Evolutionary conservation across 1,140 invertebrate genomes (phyloP).

Genomic region (Ceratoteleas bidentatus): DNA sequence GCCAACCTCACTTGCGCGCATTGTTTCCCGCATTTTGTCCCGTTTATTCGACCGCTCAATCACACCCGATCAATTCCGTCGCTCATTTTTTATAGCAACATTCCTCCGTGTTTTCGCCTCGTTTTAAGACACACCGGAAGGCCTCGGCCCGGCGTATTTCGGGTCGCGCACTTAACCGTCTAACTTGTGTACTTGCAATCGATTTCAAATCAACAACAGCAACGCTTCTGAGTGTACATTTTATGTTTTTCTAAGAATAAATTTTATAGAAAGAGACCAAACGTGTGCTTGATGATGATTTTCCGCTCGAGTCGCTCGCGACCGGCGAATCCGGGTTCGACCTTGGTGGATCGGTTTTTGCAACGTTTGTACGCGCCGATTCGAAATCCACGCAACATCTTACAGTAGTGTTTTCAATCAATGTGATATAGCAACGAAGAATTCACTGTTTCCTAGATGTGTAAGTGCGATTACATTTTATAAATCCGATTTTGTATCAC

Average conservation of each 20-base stretch:
- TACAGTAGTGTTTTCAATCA: constrained; percentile 37
- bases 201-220: constrained; percentile 48
- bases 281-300: constrained; percentile 4
- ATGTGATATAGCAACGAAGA: constrained; percentile 51
- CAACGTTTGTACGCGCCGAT: constrained; percentile 31
- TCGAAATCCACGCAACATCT: constrained; percentile 35
- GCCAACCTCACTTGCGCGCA: too few species aligned
- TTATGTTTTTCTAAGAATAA: constrained; percentile 58
- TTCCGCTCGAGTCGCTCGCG: too few species aligned
- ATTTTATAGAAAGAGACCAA: constrained; percentile 46
- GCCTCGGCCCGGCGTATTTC: too few species aligned
- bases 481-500: constrained; percentile 38
- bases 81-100: constrained; percentile 3
- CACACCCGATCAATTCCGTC: background rate
- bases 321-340: constrained; percentile 19
- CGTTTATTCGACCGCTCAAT: too few species aligned
- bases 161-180: too few species aligned
- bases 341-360: constrained; percentile 39
- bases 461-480: constrained; percentile 48
- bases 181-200: constrained; percentile 44
- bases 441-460: constrained; percentile 49
- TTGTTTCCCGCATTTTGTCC: too few species aligned
- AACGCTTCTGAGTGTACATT: constrained; percentile 43
- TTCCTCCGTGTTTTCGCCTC: background rate
- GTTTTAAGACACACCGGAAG: too few species aligned